phyloP scores from a whole-genome alignment of 2,888 invertebrate genomes.

The Tromatobia lineatoria region DNA sequence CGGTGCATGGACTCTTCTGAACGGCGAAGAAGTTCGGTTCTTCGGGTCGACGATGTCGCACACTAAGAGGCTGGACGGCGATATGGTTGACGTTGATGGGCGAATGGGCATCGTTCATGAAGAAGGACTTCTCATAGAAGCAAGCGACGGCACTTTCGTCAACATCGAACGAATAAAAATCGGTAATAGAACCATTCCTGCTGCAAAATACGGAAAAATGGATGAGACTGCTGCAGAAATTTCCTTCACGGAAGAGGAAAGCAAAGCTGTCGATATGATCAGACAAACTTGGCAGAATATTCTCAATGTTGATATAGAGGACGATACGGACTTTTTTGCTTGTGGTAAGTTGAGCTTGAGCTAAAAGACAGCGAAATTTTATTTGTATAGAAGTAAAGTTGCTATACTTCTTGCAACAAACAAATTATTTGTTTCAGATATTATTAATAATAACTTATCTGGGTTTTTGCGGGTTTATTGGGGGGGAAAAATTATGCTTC shows the following conservation, averaged over 20 bases:
- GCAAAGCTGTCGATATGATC: constrained; percentile 88
- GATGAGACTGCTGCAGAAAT: constrained; percentile 86
- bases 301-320: constrained; percentile 89
- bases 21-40: constrained; percentile 89
- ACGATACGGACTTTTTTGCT: constrained; percentile 96
- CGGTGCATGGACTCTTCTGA: constrained; percentile 92
- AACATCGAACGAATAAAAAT: constrained; percentile 92
- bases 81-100: constrained; percentile 84
- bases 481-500: not conserved
- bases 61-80: constrained; percentile 86
- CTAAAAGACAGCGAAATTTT: not conserved
- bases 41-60: constrained; percentile 93
- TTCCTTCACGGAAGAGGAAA: constrained; percentile 92
- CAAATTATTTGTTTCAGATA: too few species aligned
- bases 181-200: constrained; percentile 93
- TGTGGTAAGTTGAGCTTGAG: constrained; percentile 87
- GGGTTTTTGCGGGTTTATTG: too few species aligned
- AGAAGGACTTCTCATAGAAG: constrained; percentile 92
- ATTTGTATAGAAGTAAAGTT: too few species aligned
- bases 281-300: constrained; percentile 94
- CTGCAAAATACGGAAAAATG: constrained; percentile 90
- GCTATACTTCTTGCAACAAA: too few species aligned
- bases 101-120: constrained; percentile 89
- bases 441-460: too few species aligned
- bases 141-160: constrained; percentile 92